Conservation (phyloP, 2,113 vertebrate genomes). For the Protobothrops mucrosquamatus region DNA sequence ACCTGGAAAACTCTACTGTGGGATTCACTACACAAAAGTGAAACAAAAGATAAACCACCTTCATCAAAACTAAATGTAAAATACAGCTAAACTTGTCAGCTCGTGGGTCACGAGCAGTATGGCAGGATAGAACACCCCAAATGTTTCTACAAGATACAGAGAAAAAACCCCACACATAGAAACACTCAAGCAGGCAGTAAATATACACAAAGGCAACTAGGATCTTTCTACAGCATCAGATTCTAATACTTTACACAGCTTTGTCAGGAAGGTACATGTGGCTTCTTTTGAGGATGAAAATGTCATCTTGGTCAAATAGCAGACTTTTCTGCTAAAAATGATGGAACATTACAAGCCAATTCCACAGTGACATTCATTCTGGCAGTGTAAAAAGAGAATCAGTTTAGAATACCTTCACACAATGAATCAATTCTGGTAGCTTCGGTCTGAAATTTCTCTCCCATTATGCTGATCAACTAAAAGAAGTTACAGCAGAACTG, state of each 20-base stretch:
- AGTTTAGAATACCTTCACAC: slow-evolving; percentile 55
- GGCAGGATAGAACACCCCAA: slow-evolving; percentile 94
- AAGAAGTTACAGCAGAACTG: slow-evolving; percentile 59
- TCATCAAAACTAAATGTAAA: slow-evolving; percentile 97
- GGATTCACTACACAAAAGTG: slow-evolving; percentile 98
- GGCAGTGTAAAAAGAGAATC: slow-evolving; percentile 76
- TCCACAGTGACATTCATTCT: slow-evolving; percentile 63
- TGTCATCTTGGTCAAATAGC: slow-evolving; percentile 74
- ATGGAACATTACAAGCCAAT: slow-evolving; percentile 61
- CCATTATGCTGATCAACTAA: slow-evolving; percentile 57
- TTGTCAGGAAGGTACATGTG: slow-evolving; percentile 89
- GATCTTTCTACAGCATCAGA: slow-evolving; percentile 98
- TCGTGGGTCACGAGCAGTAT: slow-evolving; percentile 85
- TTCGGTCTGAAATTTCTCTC: slow-evolving; percentile 63
- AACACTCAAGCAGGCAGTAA: slow-evolving; percentile 99
- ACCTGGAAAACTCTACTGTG: slow-evolving; percentile 97
- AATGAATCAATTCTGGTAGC: slow-evolving; percentile 59
- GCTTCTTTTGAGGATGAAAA: slow-evolving; percentile 74
- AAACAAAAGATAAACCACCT: slow-evolving; percentile 95
- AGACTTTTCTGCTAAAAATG: slow-evolving; percentile 70
- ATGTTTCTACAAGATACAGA: slow-evolving; percentile 96
- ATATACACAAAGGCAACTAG: slow-evolving; percentile 99
- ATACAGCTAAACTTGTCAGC: slow-evolving; percentile 92
- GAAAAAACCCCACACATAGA: slow-evolving; percentile 91
- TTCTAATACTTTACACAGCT: slow-evolving; percentile 98